Conservation (phyloP, 2,797 vertebrate species). For the Potorous gilbertii region DNA sequence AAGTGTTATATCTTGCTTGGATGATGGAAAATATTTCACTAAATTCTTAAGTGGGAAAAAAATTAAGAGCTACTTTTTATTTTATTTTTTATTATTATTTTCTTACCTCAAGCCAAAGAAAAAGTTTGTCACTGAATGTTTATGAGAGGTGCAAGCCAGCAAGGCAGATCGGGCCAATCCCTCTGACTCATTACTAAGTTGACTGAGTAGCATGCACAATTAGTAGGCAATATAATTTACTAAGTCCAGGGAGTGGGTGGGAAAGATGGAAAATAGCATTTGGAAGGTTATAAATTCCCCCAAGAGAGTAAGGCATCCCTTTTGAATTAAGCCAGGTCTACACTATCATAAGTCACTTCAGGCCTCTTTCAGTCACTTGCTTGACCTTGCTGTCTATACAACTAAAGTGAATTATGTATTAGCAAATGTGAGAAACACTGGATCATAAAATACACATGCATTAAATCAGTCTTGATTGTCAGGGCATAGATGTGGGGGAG, state of each 20-base stretch:
- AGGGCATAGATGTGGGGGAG: constrained; percentile 54
- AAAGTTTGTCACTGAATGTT: constrained; percentile 79
- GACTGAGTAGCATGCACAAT: constrained; percentile 55
- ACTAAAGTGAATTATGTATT: constrained; percentile 71
- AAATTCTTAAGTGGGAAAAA: constrained; percentile 76
- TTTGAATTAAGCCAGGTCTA: constrained; percentile 57
- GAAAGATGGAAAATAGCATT: constrained; percentile 56
- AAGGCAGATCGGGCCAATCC: constrained; percentile 65
- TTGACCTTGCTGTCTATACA: constrained; percentile 69
- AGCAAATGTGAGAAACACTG: constrained; percentile 68
- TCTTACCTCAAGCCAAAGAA: constrained; percentile 77
- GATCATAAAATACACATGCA: constrained; percentile 67
- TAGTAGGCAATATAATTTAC: constrained; percentile 68
- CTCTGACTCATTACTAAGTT: constrained; percentile 73
- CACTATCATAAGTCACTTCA: constrained; percentile 51
- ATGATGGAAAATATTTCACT: constrained; percentile 78
- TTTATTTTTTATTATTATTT: constrained; percentile 19
- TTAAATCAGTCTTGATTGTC: constrained; percentile 69
- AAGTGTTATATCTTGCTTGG: constrained; percentile 73
- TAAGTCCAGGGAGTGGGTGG: neutral
- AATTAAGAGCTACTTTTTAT: constrained; percentile 60
- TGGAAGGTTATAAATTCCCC: constrained; percentile 63
- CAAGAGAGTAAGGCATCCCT: constrained; percentile 36
- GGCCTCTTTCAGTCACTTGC: constrained; percentile 46
- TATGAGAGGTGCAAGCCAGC: constrained; percentile 72